A percentile compares a stretch with the other conserved stretches of the same genome.
Evolutionary conservation across 2,888 invertebrate species (phyloP).

Genomic region (Molanna angustata): DNA sequence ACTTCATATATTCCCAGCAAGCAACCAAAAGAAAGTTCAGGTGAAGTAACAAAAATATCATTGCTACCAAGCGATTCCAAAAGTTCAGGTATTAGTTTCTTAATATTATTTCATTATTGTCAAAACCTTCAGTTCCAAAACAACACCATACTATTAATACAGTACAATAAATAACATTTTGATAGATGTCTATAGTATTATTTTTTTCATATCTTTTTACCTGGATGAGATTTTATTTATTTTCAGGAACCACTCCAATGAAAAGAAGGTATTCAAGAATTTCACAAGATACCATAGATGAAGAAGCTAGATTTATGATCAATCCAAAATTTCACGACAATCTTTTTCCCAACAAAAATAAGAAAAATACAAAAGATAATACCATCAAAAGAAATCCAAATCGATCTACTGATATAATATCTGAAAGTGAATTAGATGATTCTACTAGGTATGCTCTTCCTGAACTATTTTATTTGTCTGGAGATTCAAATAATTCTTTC

Average conservation of each 20-base stretch:
- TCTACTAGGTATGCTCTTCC: conserved; percentile 7
- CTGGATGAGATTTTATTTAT: conserved; percentile 16
- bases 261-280: neutral
- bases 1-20: no score
- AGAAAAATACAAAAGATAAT: neutral
- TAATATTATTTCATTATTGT: no score
- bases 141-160: no score
- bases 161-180: no score
- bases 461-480: neutral
- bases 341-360: neutral
- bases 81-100: no score
- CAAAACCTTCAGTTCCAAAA: no score
- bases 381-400: neutral
- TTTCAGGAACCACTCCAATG: conserved; percentile 11
- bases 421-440: conserved; percentile 12
- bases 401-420: neutral
- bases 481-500: no score
- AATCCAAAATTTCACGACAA: conserved; percentile 13
- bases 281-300: conserved; percentile 3
- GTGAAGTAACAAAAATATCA: no score
- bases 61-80: no score
- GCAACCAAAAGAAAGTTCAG: no score
- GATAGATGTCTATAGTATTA: no score
- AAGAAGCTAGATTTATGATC: conserved; percentile 11
- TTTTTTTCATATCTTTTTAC: conserved; percentile 16